Conservation (phyloP, 2,797 vertebrate genomes). For the Molothrus aeneus region DNA sequence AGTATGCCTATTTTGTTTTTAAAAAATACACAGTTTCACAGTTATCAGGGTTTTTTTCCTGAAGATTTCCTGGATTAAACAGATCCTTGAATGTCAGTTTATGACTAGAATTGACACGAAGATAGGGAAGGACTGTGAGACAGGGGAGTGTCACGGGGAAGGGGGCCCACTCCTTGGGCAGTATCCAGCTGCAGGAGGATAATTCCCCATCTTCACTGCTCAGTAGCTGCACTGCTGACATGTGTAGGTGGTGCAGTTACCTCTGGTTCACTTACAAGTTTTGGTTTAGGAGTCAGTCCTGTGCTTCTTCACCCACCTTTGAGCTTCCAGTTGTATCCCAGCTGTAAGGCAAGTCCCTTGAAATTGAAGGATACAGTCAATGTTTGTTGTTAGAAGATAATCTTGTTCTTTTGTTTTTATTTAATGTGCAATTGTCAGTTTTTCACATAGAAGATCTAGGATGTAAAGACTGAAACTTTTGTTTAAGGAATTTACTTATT, state of each 20-base stretch:
- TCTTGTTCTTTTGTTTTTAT: not conserved
- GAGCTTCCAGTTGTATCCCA: not conserved
- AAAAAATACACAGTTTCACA: not conserved
- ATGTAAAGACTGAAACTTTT: not conserved
- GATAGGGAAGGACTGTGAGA: not conserved
- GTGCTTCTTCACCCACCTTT: not conserved
- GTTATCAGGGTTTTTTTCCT: not conserved
- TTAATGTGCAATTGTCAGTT: not conserved
- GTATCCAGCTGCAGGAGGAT: not conserved
- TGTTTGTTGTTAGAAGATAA: not conserved
- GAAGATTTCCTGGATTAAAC: not conserved
- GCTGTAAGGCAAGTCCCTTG: not conserved
- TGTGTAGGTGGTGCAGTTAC: not conserved
- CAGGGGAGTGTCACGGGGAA: not conserved
- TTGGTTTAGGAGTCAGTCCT: not conserved
- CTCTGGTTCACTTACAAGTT: not conserved
- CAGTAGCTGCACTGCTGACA: not conserved
- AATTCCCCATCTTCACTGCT: accelerated
- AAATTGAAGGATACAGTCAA: not conserved
- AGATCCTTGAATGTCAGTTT: not conserved
- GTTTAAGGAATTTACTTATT: not conserved
- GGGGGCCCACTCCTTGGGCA: not conserved
- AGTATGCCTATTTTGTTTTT: not conserved
- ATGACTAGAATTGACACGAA: not conserved
- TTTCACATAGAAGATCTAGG: not conserved